Conservation (phyloP, 1,140 invertebrate genomes). For the Calliopsis andreniformis region DNA sequence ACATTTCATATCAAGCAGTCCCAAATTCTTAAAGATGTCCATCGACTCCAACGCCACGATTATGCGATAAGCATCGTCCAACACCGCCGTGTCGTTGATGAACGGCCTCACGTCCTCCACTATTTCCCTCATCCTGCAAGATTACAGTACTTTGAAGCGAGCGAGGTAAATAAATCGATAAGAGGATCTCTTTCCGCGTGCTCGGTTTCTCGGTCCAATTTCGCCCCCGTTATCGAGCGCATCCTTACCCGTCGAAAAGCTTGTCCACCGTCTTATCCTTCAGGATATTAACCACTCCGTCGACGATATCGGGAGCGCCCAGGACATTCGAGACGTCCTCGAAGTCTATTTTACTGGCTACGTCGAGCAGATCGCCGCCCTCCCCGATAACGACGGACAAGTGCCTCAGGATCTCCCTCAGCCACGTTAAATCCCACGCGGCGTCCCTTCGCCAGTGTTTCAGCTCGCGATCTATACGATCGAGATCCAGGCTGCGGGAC, state of each 20-base stretch:
- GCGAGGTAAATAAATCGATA: background rate
- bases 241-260: constrained; percentile 78
- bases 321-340: constrained; percentile 71
- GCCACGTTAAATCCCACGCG: constrained; percentile 70
- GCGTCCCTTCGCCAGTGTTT: constrained; percentile 65
- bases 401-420: constrained; percentile 72
- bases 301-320: constrained; percentile 71
- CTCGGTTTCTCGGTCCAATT: background rate
- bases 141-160: background rate
- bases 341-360: constrained; percentile 77
- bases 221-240: background rate
- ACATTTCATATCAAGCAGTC: constrained; percentile 74
- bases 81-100: constrained; percentile 62
- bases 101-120: constrained; percentile 73
- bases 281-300: constrained; percentile 73
- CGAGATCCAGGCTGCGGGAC: constrained; percentile 67
- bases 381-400: constrained; percentile 69
- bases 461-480: constrained; percentile 66
- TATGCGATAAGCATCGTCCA: constrained; percentile 77
- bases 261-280: constrained; percentile 80
- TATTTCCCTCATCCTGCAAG: constrained; percentile 69
- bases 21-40: constrained; percentile 77
- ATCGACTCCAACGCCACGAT: constrained; percentile 74
- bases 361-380: constrained; percentile 72
- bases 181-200: no score